Conservation (phyloP, 2,113 vertebrate genomes). For the Scalopus aquaticus region DNA sequence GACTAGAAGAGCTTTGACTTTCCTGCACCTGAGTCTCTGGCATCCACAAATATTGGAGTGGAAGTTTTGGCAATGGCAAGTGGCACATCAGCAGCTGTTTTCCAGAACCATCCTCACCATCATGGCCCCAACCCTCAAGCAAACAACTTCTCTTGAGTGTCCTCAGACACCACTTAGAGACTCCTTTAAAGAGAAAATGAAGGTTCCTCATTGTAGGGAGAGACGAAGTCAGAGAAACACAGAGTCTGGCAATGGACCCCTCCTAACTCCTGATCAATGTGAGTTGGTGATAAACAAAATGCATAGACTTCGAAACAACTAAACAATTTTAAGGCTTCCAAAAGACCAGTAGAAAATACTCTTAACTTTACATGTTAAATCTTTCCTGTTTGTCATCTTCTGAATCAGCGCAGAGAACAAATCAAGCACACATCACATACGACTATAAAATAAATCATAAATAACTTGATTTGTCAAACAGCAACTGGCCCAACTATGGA, state of each 20-base stretch:
- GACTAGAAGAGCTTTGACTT: background rate
- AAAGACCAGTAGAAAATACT: constrained; percentile 38
- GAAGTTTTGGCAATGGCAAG: background rate
- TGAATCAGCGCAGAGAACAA: constrained; percentile 42
- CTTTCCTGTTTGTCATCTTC: constrained; percentile 50
- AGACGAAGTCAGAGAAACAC: background rate
- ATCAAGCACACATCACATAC: constrained; percentile 32
- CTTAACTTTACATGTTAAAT: constrained; percentile 50
- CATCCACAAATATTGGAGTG: background rate
- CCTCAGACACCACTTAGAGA: background rate
- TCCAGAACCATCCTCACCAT: background rate
- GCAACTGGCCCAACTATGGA: background rate
- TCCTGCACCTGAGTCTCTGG: background rate
- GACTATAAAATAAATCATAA: constrained; percentile 46
- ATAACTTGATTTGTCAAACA: constrained; percentile 56
- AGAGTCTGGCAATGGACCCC: background rate
- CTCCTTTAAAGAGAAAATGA: background rate
- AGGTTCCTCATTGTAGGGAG: background rate
- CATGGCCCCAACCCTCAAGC: background rate
- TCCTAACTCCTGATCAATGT: background rate
- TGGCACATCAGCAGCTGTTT: background rate
- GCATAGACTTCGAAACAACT: background rate
- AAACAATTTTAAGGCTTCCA: constrained; percentile 2
- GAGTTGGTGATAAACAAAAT: background rate
- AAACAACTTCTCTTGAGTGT: background rate